Base-by-base conservation (phyloP, 2,888 invertebrate genomes). In the Ophion obscuratus region DNA sequence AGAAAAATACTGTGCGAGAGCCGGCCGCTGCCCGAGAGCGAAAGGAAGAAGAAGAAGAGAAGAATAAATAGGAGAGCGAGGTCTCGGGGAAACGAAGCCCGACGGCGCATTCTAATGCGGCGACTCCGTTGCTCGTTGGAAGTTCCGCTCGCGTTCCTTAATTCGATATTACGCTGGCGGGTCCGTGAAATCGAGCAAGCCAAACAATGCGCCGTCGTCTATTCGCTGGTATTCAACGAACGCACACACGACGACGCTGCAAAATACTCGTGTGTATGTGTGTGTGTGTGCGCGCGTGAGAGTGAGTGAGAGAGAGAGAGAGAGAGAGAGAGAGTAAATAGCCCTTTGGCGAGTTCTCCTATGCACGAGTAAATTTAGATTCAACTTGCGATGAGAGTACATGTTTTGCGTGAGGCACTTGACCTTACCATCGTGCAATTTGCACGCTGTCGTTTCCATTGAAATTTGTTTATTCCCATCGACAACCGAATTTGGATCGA, bases 41-140 rank as follows among this genome's bases (percentile, higher is more conserved):
- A 47, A 66, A 17, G 31, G 20, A 53, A 47, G 36, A 62, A n/a
- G 17, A 73, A 20, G 57, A 62, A 24, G 36, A 61, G 40, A 24
- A 44, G 6, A 53, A 57, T 53, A 62, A 59, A 36, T 36, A 61
- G 27, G 14, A 67, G 53, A 53, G 14, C 44, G 76, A 66, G 53
- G 44, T 76, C 82, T 82, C 74, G 76, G 70, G 83, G 80, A 80
- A 85, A 85, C 87, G 85, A 91, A 91, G 90, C 91, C 89, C 90
- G 88, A 89, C 87, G 83, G 87, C 84, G 88, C 71, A 71, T 90
- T 90, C 89, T 90, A 91, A 91, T 91, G 88, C 90, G 87, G 88
- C 87, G 75, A 31, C 86, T n/a, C 5, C 57, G 57, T 57, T 1
- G 85, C 36, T 64, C 20, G 62, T 79, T 57, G 81, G 75, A 47